Evolutionary conservation across 2,888 invertebrate species (phyloP).

Genomic region (Liodrosophila aerea): DNA sequence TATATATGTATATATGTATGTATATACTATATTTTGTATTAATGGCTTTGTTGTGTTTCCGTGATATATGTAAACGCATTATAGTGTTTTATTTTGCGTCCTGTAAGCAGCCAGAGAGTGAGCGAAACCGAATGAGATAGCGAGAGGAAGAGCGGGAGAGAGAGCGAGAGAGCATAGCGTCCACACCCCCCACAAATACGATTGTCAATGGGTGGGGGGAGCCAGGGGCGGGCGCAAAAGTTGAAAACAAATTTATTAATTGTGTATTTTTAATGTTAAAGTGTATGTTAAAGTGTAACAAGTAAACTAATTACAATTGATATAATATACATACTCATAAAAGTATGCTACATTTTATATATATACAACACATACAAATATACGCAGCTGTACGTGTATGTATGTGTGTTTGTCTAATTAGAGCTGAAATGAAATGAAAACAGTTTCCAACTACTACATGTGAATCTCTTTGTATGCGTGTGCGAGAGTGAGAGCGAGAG

Average conservation of each 20-base stretch:
- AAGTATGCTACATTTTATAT: constrained; percentile 20
- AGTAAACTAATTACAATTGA: constrained; percentile 26
- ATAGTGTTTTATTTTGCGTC: constrained; percentile 40
- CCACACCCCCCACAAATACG: too few relatives aligned
- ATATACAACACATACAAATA: constrained; percentile 17
- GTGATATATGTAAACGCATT: constrained; percentile 76
- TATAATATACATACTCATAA: constrained; percentile 19
- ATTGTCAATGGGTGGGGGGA: too few relatives aligned
- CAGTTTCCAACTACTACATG: constrained; percentile 56
- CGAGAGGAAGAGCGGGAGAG: too few relatives aligned
- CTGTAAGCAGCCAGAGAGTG: too few relatives aligned
- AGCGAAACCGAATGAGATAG: too few relatives aligned
- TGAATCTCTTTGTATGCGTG: constrained; percentile 49
- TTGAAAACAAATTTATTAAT: constrained; percentile 49
- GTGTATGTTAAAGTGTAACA: constrained; percentile 34
- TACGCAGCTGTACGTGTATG: neutral
- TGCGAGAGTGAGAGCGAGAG: constrained; percentile 1
- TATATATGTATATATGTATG: constrained; percentile 37
- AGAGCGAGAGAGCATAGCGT: too few relatives aligned
- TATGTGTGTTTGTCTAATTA: too few relatives aligned
- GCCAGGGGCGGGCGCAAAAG: too few relatives aligned
- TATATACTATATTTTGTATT: constrained; percentile 51
- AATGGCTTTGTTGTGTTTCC: constrained; percentile 77
- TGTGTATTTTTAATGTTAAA: constrained; percentile 63
- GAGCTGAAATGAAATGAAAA: constrained; percentile 8